A percentile compares a stretch with the other conserved stretches of the same genome.
phyloP scores from a whole-genome alignment of 2,797 vertebrate species.

The Parambassis ranga region DNA sequence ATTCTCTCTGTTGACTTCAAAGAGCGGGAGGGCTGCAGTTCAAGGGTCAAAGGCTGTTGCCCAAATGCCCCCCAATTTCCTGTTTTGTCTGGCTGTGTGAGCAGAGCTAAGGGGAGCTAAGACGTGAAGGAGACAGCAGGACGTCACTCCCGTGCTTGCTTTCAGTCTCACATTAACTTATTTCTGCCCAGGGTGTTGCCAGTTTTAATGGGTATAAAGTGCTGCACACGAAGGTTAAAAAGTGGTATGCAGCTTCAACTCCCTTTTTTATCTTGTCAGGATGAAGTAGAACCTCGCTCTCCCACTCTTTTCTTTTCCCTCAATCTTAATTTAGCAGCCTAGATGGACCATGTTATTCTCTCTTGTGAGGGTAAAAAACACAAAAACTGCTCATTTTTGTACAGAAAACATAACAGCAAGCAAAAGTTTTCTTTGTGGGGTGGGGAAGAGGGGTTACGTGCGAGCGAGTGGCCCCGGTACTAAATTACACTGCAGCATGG shows the following conservation, averaged over 20 bases:
- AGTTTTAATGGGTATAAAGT: neutral
- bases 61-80: conserved; percentile 78
- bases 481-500: conserved; percentile 80
- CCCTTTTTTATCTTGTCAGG: conserved; percentile 56
- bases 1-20: conserved; percentile 79
- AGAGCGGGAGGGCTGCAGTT: conserved; percentile 66
- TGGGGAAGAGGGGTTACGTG: conserved; percentile 46
- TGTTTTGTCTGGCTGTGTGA: conserved; percentile 72
- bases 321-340: conserved; percentile 37
- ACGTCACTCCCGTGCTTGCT: neutral
- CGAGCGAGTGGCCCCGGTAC: conserved; percentile 53
- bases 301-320: conserved; percentile 19
- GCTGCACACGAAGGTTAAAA: conserved; percentile 11
- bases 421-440: conserved; percentile 9
- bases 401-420: neutral
- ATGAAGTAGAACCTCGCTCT: conserved; percentile 47
- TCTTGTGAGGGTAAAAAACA: conserved; percentile 5
- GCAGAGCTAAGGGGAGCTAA: conserved; percentile 50
- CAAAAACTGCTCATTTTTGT: conserved; percentile 17
- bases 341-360: neutral
- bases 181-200: too few species aligned
- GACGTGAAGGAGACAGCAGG: conserved; percentile 54
- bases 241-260: conserved; percentile 42
- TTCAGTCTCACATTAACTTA: neutral
- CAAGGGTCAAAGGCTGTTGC: conserved; percentile 77